Evolutionary conservation across 2,797 vertebrate species (phyloP).

Genomic region (Prionace glauca): DNA sequence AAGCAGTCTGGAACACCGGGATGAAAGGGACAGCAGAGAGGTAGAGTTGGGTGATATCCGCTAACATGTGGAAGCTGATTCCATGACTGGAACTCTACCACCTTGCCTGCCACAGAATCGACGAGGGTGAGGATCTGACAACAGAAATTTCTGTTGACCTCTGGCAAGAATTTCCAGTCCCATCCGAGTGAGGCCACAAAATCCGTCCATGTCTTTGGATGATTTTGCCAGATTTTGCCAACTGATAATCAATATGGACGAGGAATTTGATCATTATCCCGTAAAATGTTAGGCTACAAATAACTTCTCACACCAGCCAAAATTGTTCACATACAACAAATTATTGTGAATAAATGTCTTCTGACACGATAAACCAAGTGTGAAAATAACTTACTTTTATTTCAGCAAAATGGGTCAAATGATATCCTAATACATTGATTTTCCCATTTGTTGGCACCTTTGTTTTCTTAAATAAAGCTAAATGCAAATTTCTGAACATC

Average conservation of each 20-base stretch:
- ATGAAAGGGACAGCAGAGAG: no score
- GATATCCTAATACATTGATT: background rate
- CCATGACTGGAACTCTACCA: no score
- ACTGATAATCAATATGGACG: background rate
- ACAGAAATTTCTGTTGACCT: no score
- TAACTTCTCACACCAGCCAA: background rate
- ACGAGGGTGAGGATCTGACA: no score
- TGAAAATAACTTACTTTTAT: background rate
- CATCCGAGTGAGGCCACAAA: no score
- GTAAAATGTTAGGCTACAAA: background rate
- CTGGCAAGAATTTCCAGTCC: no score
- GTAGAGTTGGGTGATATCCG: no score
- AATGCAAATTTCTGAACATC: background rate
- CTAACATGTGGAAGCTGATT: no score
- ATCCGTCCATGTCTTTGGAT: background rate
- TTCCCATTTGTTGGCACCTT: background rate
- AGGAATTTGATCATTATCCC: background rate
- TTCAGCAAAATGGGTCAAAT: background rate
- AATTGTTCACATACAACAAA: background rate
- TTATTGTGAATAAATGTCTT: background rate
- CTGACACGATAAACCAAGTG: background rate
- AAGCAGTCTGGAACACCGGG: no score
- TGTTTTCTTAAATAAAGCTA: background rate
- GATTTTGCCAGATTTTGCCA: background rate
- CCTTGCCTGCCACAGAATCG: no score